A percentile compares a stretch with the other conserved stretches of the same genome.
Evolutionary conservation across 1,140 invertebrate genomes (phyloP).

Genomic region (Zeugodacus cucurbitae): DNA sequence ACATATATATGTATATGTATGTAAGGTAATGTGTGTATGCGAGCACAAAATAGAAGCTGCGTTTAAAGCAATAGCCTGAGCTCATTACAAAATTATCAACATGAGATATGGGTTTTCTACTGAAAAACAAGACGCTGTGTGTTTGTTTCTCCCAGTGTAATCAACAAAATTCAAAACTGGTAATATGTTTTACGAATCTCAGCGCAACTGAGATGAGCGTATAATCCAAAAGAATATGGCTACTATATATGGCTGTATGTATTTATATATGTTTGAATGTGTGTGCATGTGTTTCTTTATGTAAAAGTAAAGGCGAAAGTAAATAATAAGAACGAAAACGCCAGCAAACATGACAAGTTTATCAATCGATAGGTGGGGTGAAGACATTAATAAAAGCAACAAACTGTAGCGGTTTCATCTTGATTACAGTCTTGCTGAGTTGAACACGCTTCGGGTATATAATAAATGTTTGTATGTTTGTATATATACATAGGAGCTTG

Average conservation of each 20-base stretch:
- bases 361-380: not conserved
- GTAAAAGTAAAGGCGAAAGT: not conserved
- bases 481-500: not conserved
- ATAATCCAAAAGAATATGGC: not conserved
- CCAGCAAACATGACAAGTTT: slow-evolving; percentile 13
- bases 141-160: not conserved
- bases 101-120: too few relatives aligned
- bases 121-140: not conserved
- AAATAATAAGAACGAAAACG: not conserved
- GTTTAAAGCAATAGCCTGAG: too few relatives aligned
- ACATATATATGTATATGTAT: too few relatives aligned
- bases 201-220: not conserved
- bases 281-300: not conserved
- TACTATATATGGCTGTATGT: not conserved
- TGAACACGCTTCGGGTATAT: not conserved
- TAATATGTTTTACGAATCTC: slow-evolving; percentile 6
- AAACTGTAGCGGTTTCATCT: slow-evolving; percentile 2
- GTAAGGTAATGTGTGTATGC: too few relatives aligned
- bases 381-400: not conserved
- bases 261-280: not conserved
- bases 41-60: too few relatives aligned
- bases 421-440: not conserved
- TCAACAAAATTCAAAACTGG: not conserved
- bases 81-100: not conserved
- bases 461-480: not conserved